phyloP scores from a whole-genome alignment of 2,888 invertebrate genomes.

The Eristalis pertinax region DNA sequence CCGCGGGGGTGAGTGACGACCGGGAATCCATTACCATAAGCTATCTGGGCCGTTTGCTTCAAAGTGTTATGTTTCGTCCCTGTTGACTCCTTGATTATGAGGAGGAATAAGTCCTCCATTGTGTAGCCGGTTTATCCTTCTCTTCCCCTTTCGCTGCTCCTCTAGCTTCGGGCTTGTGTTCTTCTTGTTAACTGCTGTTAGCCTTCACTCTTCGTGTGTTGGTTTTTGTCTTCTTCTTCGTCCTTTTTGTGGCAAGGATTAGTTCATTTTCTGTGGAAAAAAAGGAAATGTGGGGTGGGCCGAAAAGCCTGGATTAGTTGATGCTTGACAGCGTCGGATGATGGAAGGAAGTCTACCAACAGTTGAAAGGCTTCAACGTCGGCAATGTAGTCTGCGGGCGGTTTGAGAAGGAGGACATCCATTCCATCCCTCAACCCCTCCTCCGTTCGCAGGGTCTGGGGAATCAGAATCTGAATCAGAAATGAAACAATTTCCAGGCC shows the following conservation, averaged over 20 bases:
- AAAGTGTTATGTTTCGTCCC: constrained; percentile 88
- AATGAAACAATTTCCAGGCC: constrained; percentile 57
- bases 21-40: constrained; percentile 86
- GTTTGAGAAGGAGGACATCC: background rate
- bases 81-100: constrained; percentile 92
- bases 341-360: constrained; percentile 28
- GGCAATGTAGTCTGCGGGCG: background rate
- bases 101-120: constrained; percentile 94
- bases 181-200: constrained; percentile 53
- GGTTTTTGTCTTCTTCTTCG: background rate
- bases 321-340: constrained; percentile 43
- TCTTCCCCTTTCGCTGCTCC: background rate
- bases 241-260: constrained; percentile 41
- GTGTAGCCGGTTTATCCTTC: constrained; percentile 33
- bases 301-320: constrained; percentile 51
- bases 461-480: constrained; percentile 25
- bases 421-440: constrained; percentile 9
- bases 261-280: constrained; percentile 61
- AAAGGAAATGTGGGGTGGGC: background rate
- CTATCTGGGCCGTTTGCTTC: constrained; percentile 92
- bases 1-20: background rate
- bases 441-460: constrained; percentile 8
- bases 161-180: constrained; percentile 19
- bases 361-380: constrained; percentile 42
- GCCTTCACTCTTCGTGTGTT: constrained; percentile 11